Base-by-base conservation (phyloP, 2,888 invertebrate species). In the Drosophila nigricruria region DNA sequence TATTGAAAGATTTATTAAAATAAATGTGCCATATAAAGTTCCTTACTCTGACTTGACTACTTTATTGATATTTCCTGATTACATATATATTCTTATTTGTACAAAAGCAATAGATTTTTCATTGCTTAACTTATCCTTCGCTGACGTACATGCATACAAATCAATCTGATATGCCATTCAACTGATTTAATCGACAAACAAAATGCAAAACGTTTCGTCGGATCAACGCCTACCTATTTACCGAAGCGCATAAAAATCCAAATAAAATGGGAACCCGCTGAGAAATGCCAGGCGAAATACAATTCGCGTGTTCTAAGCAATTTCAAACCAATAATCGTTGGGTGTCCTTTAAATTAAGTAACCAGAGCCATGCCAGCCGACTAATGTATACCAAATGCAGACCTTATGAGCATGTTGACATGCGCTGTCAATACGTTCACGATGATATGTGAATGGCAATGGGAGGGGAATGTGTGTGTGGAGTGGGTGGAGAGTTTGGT, bases 321-420 rank as follows among this genome's bases (percentile, higher is more conserved):
- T 87, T 87, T 80, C 72, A 73, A 73, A 67, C 71, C 90, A 89
- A 90, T 90, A 90, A 88, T 84, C 89, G 78, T 84, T 80, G 89
- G 87, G 87, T 88, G 87, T 88, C 90, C 90, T 89, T 84, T 79
- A 84, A 88, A 88, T 88, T 88, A 90, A 88, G 88, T 88, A 88
- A 81, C 75, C 73, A 73, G 72, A 82, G 68, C 82, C 87, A 88
- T 88, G 87, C 89, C 80, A 88, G 74, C 66, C 72, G 59, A 76
- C 81, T 79, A 73, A 70, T 79, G 77, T 5, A 30, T n/a, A 9
- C 25, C 27, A 58, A 56, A 59, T 43, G 30, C 56, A 74, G 32
- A 9, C 59, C 76, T 69, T 23, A 57, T 56, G 58, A 63, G 53
- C 59, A 62, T 79, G 58, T 84, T 82, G 88, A 81, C 85, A 77